Percentiles rank a stretch among this genome's conserved stretches.
Conservation (phyloP, 2,888 invertebrate genomes). For the Pyrgus malvae region DNA sequence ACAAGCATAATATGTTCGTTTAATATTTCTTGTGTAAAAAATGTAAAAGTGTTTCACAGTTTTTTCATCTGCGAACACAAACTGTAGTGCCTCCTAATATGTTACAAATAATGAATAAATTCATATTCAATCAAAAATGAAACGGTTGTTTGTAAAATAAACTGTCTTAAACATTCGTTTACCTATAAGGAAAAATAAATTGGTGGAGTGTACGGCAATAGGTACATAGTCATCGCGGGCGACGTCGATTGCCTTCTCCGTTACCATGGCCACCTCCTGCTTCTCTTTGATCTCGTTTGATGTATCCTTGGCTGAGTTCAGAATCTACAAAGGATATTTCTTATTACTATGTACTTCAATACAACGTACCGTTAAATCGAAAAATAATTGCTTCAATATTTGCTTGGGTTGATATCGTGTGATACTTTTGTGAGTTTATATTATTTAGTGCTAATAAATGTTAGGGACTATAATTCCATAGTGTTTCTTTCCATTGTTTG, state of each 20-base stretch:
- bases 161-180: slow-evolving; percentile 33
- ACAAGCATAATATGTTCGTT: no score
- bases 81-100: no score
- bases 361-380: background rate
- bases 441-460: background rate
- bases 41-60: no score
- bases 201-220: slow-evolving; percentile 93
- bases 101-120: no score
- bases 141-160: no score
- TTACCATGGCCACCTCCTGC: slow-evolving; percentile 93
- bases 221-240: slow-evolving; percentile 94
- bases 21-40: no score
- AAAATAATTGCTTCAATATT: background rate
- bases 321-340: slow-evolving; percentile 71
- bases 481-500: no score
- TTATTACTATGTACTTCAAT: background rate
- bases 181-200: slow-evolving; percentile 95
- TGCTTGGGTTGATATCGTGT: no score
- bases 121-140: no score
- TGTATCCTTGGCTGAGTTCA: slow-evolving; percentile 94
- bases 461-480: no score
- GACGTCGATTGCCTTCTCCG: slow-evolving; percentile 93
- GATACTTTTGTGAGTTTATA: no score
- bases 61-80: no score
- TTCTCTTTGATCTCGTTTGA: slow-evolving; percentile 96